Evolutionary conservation across 2,113 vertebrate genomes (phyloP), one percentile per base, ranked within the genome.

Genomic region (Lucifuga dentata): DNA sequence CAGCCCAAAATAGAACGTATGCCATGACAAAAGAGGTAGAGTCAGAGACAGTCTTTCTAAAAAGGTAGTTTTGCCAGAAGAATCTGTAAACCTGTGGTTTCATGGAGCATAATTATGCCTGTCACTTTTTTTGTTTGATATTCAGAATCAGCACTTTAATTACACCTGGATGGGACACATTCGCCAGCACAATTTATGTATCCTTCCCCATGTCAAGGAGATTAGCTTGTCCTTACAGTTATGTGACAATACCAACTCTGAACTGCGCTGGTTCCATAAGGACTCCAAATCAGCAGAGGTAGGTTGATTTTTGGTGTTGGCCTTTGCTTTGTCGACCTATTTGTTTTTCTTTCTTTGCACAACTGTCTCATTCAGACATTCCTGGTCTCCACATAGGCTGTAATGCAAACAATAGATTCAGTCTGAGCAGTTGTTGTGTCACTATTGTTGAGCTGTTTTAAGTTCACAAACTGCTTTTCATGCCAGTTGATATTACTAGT

Each of bases 161-260:
- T 96, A 96, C 77, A 97, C 96, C n/a, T 99, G 98, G 98, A 83
- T 97, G 88, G 90, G 90, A 81, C 88, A 92, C 39, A 57, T 99
- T 73, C 93, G 79, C 50, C 96, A 98, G 2, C 85, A 85, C 15
- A 84, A 92, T 41, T 61, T 88, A 36, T 99, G 98, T 58, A 0
- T 99, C 0, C 76, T 81, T 1, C 78, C 90, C 0, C 7, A 63
- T 0, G 68, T 71, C 19, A 7, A 66, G 0, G 21, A 55, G 0
- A 82, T 45, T 5, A 17, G 62, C 0, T 55, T 93, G 35, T 40
- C 48, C 4, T 75, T 98, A 78, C 68, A 32, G 5, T 76, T 0
- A 5, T 98, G 98, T 40, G 87, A 93, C 78, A 78, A 64, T 63
- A 15, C 77, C 77, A 93, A 88, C 73, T 73, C 57, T 52, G 73